These are phyloP conservation scores for Aphelinus atriplicis DNA, from an alignment of 1,140 invertebrate species.

Conservation along the genomic window DNA sequence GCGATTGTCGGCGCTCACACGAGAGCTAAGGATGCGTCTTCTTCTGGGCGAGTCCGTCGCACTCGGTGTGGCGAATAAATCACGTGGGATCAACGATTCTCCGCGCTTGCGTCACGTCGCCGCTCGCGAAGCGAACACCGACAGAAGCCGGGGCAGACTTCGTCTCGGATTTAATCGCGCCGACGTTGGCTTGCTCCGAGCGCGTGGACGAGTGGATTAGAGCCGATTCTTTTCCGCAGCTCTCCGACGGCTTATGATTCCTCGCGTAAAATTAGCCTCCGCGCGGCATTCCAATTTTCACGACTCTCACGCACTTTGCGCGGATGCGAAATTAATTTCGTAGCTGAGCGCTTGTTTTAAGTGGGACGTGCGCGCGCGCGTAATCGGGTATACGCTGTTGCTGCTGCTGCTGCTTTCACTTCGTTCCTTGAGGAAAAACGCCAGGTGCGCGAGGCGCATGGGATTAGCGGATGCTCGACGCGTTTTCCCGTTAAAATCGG, in stretches of 20 bases:
- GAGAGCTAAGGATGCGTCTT: constrained; percentile 11
- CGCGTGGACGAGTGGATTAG: constrained; percentile 26
- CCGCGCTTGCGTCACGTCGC: constrained; percentile 26
- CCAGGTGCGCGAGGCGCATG: too few species aligned
- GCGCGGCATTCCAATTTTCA: constrained; percentile 20
- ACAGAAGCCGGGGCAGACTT: too few species aligned
- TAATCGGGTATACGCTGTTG: too few species aligned
- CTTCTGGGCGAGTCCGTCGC: neutral
- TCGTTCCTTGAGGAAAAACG: neutral
- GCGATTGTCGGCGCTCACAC: constrained; percentile 23
- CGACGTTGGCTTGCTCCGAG: neutral
- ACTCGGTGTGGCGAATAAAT: constrained; percentile 27
- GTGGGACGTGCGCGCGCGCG: too few species aligned
- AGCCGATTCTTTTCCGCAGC: neutral
- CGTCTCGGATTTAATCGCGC: constrained; percentile 34
- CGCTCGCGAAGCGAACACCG: neutral
- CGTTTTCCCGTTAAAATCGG: too few species aligned
- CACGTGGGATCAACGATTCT: constrained; percentile 40
- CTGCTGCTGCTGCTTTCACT: too few species aligned
- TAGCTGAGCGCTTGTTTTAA: neutral
- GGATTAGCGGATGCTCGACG: too few species aligned
- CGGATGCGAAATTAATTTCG: constrained; percentile 3
- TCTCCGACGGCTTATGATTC: neutral
- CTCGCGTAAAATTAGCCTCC: constrained; percentile 27
- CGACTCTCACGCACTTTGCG: constrained; percentile 3